A percentile compares a stretch with the other conserved stretches of the same genome.
These are phyloP conservation scores for Puntigrus tetrazona DNA, from an alignment of 2,113 vertebrate genomes.

Conservation along the genomic window DNA sequence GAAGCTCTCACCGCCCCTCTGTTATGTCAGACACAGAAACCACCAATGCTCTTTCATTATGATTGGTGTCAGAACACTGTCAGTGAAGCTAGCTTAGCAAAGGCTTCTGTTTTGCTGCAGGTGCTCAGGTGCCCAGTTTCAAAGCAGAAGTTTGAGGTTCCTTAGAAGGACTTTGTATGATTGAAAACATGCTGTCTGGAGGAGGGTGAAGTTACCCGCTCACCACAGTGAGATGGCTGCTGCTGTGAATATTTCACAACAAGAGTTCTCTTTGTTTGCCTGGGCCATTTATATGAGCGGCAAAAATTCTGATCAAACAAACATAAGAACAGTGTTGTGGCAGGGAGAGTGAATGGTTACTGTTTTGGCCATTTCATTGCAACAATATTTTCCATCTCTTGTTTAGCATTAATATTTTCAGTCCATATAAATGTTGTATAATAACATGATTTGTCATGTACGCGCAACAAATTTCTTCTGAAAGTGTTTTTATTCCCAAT, in stretches of 20 bases:
- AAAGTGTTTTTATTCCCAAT: neutral
- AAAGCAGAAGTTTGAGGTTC: constrained; percentile 12
- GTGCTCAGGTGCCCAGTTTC: neutral
- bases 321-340: neutral
- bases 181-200: neutral
- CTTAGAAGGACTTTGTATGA: neutral
- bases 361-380: neutral
- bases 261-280: neutral
- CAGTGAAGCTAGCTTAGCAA: neutral
- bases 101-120: neutral
- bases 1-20: constrained; percentile 64
- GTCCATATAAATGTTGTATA: constrained; percentile 10
- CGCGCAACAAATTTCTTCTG: neutral
- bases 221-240: neutral
- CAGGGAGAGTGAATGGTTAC: neutral
- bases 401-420: constrained; percentile 33
- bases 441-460: neutral
- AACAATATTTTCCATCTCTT: neutral
- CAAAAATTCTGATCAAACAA: constrained; percentile 2
- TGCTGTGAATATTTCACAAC: neutral
- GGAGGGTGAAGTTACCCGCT: neutral
- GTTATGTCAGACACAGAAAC: constrained; percentile 75
- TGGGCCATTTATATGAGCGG: neutral
- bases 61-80: constrained; percentile 6
- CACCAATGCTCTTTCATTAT: constrained; percentile 74